phyloP scores from a whole-genome alignment of 2,113 vertebrate genomes.

The Trogon melanurus region DNA sequence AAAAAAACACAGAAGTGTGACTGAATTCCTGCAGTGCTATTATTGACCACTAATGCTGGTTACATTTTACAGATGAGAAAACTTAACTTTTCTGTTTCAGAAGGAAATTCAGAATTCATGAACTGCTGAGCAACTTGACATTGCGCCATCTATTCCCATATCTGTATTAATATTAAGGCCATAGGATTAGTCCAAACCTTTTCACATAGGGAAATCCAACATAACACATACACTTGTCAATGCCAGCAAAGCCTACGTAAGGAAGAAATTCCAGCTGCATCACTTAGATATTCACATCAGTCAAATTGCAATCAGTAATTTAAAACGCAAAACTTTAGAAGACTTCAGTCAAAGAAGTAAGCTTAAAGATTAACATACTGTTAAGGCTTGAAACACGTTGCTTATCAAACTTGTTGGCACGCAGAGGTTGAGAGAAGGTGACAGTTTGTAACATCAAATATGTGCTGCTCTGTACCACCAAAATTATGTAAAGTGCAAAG shows the following conservation, averaged over 20 bases:
- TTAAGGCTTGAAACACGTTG: constrained; percentile 3
- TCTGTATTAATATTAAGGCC: not conserved
- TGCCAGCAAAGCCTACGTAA: not conserved
- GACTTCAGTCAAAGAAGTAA: not conserved
- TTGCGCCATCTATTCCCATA: not conserved
- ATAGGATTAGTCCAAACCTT: not conserved
- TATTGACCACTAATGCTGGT: not conserved
- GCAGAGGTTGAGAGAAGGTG: not conserved
- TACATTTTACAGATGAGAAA: not conserved
- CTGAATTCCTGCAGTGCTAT: not conserved
- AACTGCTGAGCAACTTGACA: not conserved
- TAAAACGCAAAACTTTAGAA: not conserved
- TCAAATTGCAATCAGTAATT: not conserved
- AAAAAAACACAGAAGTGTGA: not conserved
- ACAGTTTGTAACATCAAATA: constrained; percentile 6
- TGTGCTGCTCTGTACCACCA: not conserved
- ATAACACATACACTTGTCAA: not conserved
- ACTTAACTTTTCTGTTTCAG: not conserved
- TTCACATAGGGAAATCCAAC: not conserved
- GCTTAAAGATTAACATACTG: constrained; percentile 16
- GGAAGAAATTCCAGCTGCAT: not conserved
- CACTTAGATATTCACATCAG: not conserved
- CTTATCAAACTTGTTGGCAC: constrained; percentile 25
- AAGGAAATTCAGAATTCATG: not conserved
- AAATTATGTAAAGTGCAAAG: not conserved